A percentile compares a stretch with the other conserved stretches of the same genome.
Conservation (phyloP, 2,113 vertebrate genomes). For the Barnardius zonarius region DNA sequence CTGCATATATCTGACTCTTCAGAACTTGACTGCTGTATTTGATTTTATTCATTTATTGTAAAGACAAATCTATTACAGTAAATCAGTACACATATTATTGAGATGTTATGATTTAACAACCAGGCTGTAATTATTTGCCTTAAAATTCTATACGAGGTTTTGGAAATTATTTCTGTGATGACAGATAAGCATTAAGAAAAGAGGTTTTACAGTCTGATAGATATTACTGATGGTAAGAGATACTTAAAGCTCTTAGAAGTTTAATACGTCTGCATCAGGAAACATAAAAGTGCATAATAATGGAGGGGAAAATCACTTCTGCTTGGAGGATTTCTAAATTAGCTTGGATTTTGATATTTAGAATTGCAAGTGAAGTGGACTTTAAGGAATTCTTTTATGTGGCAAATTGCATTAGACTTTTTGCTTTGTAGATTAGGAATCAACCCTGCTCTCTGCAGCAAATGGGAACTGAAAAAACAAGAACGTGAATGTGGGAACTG, state of each 20-base stretch:
- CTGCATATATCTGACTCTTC: background rate
- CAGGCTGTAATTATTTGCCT: background rate
- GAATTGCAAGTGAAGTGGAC: background rate
- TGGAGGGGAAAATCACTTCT: constrained; percentile 44
- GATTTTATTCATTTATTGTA: background rate
- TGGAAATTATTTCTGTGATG: background rate
- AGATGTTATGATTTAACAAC: background rate
- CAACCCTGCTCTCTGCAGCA: background rate
- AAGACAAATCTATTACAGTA: background rate
- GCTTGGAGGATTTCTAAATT: constrained; percentile 47
- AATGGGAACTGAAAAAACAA: background rate
- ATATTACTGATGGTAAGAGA: background rate
- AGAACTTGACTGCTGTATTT: background rate
- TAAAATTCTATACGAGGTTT: background rate
- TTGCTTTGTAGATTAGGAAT: constrained; percentile 27
- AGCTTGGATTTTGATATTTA: background rate
- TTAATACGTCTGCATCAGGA: background rate
- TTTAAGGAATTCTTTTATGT: constrained; percentile 25
- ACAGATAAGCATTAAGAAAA: background rate
- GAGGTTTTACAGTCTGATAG: background rate
- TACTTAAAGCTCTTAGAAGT: background rate
- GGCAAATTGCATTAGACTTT: constrained; percentile 30
- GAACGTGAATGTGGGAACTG: constrained; percentile 1
- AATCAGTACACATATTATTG: background rate
- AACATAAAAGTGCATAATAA: constrained; percentile 15